Percentiles rank a stretch among this genome's conserved stretches.
Conservation (phyloP, 2,797 vertebrate genomes). For the Bradypodion pumilum region DNA sequence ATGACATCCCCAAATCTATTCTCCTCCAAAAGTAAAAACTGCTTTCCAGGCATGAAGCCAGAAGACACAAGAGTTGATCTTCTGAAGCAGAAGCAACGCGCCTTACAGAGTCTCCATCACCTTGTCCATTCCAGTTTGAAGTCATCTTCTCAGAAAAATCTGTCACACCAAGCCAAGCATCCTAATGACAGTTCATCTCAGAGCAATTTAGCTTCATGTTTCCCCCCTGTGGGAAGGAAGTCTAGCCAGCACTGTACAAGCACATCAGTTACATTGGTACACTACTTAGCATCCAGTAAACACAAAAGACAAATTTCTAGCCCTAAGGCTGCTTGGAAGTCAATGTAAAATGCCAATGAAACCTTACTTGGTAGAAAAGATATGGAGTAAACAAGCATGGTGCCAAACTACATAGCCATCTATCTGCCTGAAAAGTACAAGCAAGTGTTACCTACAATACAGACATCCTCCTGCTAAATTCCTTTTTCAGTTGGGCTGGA, state of each 20-base stretch:
- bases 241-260: background rate
- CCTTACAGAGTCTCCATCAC: background rate
- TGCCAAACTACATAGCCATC: background rate
- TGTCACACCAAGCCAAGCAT: background rate
- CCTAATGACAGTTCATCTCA: background rate
- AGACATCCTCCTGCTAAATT: background rate
- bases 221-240: background rate
- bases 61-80: background rate
- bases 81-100: background rate
- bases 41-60: slow-evolving; percentile 1
- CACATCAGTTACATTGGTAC: background rate
- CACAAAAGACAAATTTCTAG: background rate
- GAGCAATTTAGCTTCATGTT: background rate
- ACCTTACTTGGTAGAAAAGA: background rate
- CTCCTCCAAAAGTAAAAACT: background rate
- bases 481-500: background rate
- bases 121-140: slow-evolving; percentile 11
- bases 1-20: no score
- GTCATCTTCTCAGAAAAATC: slow-evolving; percentile 1
- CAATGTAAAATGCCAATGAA: background rate
- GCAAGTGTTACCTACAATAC: background rate
- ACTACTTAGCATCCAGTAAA: background rate
- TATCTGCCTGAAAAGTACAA: background rate
- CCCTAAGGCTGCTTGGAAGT: background rate
- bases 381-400: background rate